phyloP scores from a whole-genome alignment of 2,888 invertebrate species.

The Loripinus fragilis region DNA sequence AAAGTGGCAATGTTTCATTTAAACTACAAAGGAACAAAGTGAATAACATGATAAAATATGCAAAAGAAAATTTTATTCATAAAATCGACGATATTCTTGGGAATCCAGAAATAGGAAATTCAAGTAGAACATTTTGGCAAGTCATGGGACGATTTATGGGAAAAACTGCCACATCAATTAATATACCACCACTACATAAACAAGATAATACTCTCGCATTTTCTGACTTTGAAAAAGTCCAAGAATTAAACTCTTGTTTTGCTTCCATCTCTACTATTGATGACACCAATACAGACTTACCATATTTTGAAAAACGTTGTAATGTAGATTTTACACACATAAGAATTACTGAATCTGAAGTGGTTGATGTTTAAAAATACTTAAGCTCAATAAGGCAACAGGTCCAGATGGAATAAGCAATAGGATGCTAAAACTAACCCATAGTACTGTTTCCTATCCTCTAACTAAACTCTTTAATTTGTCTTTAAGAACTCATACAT shows the following conservation, averaged over 20 bases:
- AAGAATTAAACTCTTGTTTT: background rate
- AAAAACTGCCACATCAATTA: background rate
- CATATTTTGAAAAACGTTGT: background rate
- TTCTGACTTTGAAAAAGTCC: background rate
- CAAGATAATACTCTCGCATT: background rate
- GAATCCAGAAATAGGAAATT: background rate
- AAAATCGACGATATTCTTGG: background rate
- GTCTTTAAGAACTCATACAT: too few relatives aligned
- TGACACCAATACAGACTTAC: background rate
- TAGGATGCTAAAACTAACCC: too few relatives aligned
- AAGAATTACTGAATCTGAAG: background rate
- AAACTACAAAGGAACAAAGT: conserved; percentile 8
- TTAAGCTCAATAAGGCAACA: conserved; percentile 8
- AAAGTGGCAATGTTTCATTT: background rate
- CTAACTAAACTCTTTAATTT: too few relatives aligned
- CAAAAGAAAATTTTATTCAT: conserved; percentile 7
- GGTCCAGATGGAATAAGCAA: conserved; percentile 20
- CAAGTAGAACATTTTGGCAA: conserved; percentile 5
- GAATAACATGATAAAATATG: conserved; percentile 3
- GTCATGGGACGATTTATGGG: conserved; percentile 12
- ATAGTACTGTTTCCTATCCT: too few relatives aligned
- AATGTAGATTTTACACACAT: background rate
- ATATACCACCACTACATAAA: background rate
- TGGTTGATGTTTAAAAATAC: background rate
- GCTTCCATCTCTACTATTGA: conserved; percentile 6